Percentiles rank a stretch among this genome's conserved stretches.
These are phyloP conservation scores for Muntiacus reevesi DNA, from an alignment of 2,113 vertebrate species.

Conservation along the genomic window DNA sequence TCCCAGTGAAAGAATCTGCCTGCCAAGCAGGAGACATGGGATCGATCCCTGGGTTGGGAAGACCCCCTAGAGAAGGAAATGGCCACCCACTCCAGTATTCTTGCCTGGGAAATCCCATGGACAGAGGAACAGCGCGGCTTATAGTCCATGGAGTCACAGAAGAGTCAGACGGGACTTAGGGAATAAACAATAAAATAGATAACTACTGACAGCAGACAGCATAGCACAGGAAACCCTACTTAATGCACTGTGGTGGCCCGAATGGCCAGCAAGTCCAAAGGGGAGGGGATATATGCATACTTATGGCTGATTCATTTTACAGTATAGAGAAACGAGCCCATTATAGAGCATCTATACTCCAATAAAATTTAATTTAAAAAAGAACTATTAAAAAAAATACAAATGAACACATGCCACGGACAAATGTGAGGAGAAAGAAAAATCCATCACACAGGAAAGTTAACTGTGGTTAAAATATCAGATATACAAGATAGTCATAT, in stretches of 20 bases:
- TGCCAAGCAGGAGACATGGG: neutral
- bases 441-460: neutral
- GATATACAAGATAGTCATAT: neutral
- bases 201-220: neutral
- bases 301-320: neutral
- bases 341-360: neutral
- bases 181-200: neutral
- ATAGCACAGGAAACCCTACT: neutral
- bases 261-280: neutral
- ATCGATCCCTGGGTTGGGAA: neutral
- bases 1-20: neutral
- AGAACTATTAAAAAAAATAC: neutral
- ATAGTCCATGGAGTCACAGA: neutral
- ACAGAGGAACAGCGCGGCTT: neutral
- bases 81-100: neutral
- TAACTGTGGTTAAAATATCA: neutral
- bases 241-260: accelerated
- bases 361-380: neutral
- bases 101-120: neutral
- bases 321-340: neutral
- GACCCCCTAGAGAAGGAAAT: neutral
- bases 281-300: neutral
- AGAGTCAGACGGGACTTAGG: neutral
- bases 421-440: neutral
- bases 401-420: neutral